These are phyloP conservation scores for Chrysolina americana DNA, from an alignment of 2,888 invertebrate genomes.

Conservation along the genomic window DNA sequence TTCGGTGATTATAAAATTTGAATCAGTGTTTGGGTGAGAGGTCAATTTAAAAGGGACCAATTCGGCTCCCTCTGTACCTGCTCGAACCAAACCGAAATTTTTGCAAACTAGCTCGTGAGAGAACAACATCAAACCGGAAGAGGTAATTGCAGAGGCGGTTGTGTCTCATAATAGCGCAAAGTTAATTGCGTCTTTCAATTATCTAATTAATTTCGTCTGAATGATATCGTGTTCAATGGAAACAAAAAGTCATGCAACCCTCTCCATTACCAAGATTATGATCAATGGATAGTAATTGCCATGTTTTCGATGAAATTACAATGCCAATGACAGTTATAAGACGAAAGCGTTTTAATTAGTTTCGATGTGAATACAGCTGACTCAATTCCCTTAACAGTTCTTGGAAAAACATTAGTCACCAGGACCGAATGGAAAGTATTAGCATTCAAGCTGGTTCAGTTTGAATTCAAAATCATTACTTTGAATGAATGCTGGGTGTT, in stretches of 20 bases:
- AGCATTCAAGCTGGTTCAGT: too few relatives aligned
- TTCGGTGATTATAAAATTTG: too few relatives aligned
- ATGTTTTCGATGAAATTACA: slow-evolving; percentile 19
- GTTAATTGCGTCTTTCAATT: slow-evolving; percentile 38
- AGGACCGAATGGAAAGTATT: neutral
- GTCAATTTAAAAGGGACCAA: too few relatives aligned
- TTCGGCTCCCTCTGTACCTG: too few relatives aligned
- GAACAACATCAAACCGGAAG: neutral
- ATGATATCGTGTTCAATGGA: slow-evolving; percentile 34
- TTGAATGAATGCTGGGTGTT: too few relatives aligned
- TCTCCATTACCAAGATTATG: slow-evolving; percentile 35
- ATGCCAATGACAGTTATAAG: neutral
- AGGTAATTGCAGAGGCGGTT: neutral
- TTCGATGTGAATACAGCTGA: neutral
- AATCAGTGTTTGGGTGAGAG: too few relatives aligned
- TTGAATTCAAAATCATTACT: too few relatives aligned
- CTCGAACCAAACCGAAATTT: neutral
- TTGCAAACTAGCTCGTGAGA: neutral
- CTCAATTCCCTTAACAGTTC: neutral
- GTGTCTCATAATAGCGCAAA: neutral
- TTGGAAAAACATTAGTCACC: neutral
- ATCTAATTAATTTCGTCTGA: slow-evolving; percentile 38
- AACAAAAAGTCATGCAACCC: slow-evolving; percentile 37
- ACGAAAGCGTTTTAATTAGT: slow-evolving; percentile 15
- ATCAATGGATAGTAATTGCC: slow-evolving; percentile 32